Conservation (phyloP, 2,113 vertebrate genomes). For the Xiphophorus hellerii region DNA sequence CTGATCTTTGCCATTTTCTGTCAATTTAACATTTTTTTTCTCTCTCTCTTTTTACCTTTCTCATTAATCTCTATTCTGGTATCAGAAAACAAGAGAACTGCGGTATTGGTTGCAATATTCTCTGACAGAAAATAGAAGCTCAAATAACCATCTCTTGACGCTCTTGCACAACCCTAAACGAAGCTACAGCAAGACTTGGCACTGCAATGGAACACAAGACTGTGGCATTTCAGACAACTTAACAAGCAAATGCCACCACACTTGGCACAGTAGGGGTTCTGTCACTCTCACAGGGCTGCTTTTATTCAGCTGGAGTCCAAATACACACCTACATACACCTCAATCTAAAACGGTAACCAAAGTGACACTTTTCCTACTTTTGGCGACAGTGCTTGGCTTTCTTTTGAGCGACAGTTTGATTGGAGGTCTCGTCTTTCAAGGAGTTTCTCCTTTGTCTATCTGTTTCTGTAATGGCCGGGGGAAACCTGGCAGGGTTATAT, state of each 20-base stretch:
- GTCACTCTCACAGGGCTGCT: constrained; percentile 36
- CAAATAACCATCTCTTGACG: constrained; percentile 38
- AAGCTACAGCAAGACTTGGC: constrained; percentile 30
- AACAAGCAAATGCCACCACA: constrained; percentile 62
- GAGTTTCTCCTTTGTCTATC: constrained; percentile 68
- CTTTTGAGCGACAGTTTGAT: constrained; percentile 77
- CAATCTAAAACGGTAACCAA: constrained; percentile 55
- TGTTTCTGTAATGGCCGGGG: constrained; percentile 47
- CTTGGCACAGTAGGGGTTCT: constrained; percentile 45
- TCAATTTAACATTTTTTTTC: constrained; percentile 31
- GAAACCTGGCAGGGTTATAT: constrained; percentile 47
- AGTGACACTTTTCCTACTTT: constrained; percentile 74
- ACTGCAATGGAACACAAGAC: constrained; percentile 40
- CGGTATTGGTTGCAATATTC: constrained; percentile 18
- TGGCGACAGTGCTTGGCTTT: constrained; percentile 61
- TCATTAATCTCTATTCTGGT: constrained; percentile 32
- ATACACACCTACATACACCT: constrained; percentile 29
- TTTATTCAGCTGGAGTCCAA: background rate
- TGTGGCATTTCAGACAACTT: constrained; percentile 62
- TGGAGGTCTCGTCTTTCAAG: constrained; percentile 76
- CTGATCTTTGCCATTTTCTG: constrained; percentile 15
- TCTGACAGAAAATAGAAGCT: constrained; percentile 40
- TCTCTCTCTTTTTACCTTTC: constrained; percentile 27
- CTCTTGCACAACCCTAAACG: constrained; percentile 32
- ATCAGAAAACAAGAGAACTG: constrained; percentile 33